These are phyloP conservation scores for Eclectus roratus DNA, from an alignment of 2,113 vertebrate species.

Conservation along the genomic window DNA sequence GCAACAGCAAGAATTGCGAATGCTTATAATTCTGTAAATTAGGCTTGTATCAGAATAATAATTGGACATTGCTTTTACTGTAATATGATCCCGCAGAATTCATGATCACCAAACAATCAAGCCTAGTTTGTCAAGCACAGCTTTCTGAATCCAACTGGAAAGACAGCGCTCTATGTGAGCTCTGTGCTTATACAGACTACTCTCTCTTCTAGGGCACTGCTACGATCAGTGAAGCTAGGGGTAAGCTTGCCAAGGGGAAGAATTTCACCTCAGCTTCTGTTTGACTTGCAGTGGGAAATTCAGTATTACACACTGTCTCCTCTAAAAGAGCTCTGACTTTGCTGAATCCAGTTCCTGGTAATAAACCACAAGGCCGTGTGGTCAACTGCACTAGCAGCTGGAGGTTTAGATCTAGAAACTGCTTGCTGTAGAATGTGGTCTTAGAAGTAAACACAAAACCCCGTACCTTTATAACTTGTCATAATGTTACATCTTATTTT, in stretches of 20 bases:
- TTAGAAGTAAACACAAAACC: not conserved
- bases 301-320: not conserved
- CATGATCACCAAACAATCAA: not conserved
- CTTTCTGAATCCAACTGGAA: not conserved
- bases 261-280: not conserved
- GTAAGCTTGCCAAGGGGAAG: not conserved
- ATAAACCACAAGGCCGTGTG: rapidly evolving
- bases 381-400: not conserved
- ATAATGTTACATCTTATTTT: rapidly evolving
- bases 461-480: not conserved
- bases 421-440: not conserved
- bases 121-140: not conserved
- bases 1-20: not conserved
- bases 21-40: not conserved
- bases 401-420: not conserved
- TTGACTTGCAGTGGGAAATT: not conserved
- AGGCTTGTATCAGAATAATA: not conserved
- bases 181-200: not conserved
- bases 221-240: not conserved
- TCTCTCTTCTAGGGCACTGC: not conserved
- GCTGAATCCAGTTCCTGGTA: not conserved
- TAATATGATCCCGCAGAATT: not conserved
- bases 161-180: not conserved
- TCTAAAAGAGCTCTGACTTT: not conserved
- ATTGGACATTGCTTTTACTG: rapidly evolving